Evolutionary conservation across 2,113 vertebrate genomes (phyloP).

Genomic region (Myiozetetes cayanensis): DNA sequence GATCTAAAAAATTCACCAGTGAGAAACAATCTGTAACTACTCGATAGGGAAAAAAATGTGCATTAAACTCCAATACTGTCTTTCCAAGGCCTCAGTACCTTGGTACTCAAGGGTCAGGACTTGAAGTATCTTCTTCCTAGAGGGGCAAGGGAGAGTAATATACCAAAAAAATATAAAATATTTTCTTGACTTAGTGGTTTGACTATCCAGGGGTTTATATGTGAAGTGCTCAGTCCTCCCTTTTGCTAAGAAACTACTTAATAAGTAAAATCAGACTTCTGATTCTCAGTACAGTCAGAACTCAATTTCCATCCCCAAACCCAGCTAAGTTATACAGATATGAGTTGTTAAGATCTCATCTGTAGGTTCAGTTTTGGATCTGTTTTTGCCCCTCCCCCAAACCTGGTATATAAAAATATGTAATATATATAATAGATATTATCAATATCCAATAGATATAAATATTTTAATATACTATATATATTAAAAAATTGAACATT

Average conservation of each 20-base stretch:
- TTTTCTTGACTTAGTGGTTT: background rate
- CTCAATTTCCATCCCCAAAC: background rate
- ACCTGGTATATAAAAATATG: background rate
- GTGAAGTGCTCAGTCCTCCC: background rate
- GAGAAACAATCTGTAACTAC: background rate
- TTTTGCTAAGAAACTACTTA: background rate
- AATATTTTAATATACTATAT: background rate
- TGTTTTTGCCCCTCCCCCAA: fast-evolving
- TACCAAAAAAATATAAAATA: fast-evolving
- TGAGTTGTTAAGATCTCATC: background rate
- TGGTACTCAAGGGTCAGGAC: background rate
- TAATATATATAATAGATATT: background rate
- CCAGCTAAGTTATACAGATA: background rate
- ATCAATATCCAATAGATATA: no score
- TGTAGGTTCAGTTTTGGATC: background rate
- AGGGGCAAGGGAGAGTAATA: background rate
- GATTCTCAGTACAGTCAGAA: background rate
- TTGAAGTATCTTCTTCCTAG: background rate
- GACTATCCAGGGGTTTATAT: background rate
- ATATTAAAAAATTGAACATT: background rate
- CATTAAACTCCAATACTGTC: background rate
- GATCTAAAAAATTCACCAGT: background rate
- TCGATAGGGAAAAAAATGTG: background rate
- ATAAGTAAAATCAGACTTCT: background rate
- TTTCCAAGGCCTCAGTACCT: background rate